Evolutionary conservation across 2,888 invertebrate species (phyloP).

Genomic region (Zaprionus bogoriensis): DNA sequence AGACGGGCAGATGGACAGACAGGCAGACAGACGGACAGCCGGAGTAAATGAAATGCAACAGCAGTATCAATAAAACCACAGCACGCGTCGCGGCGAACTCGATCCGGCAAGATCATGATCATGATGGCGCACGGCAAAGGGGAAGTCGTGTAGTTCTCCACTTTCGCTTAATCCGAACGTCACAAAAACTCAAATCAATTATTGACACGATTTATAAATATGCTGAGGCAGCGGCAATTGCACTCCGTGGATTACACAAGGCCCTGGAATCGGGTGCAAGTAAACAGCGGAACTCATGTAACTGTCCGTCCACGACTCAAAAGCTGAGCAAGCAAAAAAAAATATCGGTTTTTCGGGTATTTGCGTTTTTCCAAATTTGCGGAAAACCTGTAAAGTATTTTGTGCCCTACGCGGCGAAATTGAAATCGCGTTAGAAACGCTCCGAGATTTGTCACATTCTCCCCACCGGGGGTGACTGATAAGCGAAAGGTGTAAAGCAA

Average conservation of each 20-base stretch:
- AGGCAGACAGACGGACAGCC: too few species aligned
- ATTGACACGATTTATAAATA: constrained; percentile 46
- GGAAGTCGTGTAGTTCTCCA: background rate
- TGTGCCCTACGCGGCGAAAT: background rate
- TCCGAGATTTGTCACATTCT: background rate
- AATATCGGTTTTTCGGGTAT: background rate
- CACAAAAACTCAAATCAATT: constrained; percentile 48
- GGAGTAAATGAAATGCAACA: background rate
- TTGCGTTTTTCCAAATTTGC: background rate
- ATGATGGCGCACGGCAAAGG: background rate
- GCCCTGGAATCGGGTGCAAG: constrained; percentile 7
- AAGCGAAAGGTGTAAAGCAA: constrained; percentile 41
- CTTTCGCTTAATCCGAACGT: background rate
- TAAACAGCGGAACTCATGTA: constrained; percentile 23
- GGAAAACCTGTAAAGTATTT: background rate
- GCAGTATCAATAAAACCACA: constrained; percentile 12
- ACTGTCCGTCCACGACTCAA: too few species aligned
- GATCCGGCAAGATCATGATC: constrained; percentile 27
- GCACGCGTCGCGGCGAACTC: constrained; percentile 57
- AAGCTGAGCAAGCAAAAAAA: constrained; percentile 17
- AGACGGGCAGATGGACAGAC: too few species aligned
- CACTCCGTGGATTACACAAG: constrained; percentile 40
- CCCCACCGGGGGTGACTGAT: constrained; percentile 24
- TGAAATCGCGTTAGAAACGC: background rate
- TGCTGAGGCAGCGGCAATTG: constrained; percentile 37